phyloP scores from a whole-genome alignment of 2,797 vertebrate genomes.

The Odontamblyopus lacepedii region DNA sequence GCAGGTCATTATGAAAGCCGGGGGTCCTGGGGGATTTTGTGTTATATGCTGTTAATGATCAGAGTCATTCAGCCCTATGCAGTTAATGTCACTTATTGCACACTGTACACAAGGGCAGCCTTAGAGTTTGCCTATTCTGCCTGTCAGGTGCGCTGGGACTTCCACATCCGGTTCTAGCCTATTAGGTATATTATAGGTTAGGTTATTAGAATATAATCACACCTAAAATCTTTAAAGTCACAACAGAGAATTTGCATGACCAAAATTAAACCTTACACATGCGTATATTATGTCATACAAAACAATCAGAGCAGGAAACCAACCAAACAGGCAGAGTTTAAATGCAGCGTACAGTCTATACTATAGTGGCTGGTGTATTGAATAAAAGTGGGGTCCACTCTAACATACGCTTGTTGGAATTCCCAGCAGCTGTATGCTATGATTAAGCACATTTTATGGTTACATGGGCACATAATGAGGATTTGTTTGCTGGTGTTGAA shows the following conservation, averaged over 20 bases:
- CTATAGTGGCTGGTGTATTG: not conserved
- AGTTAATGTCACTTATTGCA: no score
- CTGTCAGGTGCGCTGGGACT: no score
- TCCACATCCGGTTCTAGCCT: no score
- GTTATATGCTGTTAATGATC: no score
- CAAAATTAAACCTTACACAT: not conserved
- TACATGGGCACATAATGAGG: constrained; percentile 32
- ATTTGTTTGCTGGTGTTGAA: constrained; percentile 32
- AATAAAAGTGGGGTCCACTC: not conserved
- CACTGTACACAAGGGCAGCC: no score
- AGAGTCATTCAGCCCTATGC: no score
- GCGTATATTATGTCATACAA: not conserved
- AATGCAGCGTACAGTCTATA: not conserved
- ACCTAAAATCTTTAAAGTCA: not conserved
- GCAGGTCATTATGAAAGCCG: no score
- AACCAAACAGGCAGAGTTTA: not conserved
- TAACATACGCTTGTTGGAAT: not conserved
- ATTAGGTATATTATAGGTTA: no score
- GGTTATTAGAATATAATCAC: no score
- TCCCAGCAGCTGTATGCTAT: constrained; percentile 4
- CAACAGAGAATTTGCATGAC: not conserved
- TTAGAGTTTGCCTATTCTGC: no score
- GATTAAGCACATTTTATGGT: constrained; percentile 27
- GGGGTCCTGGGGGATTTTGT: no score
- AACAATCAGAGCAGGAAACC: not conserved